Base-by-base conservation (phyloP, 2,113 vertebrate species). In the Eulemur macaco region DNA sequence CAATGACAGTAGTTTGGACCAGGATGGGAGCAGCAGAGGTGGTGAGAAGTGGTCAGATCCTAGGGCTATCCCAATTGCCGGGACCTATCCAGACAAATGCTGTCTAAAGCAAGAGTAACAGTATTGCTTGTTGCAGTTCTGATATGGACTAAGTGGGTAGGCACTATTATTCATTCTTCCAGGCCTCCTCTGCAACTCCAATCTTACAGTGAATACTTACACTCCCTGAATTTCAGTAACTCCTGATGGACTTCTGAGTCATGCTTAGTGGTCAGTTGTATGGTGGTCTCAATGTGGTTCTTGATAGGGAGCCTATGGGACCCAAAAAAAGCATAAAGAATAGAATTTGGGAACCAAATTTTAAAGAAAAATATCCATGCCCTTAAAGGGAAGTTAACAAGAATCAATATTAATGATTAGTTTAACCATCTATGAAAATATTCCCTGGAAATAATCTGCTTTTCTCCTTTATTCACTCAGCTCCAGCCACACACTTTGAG, bases 371-470 rank as follows among this genome's bases (percentile, higher is more conserved):
- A 76, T 6, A 66, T 34, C 4, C 39, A 74, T 13, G 18, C 39
- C 39, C 73, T 81, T 95, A 56, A 95, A 89, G 76, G 8, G 34
- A 74, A 96, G 54, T 85, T 66, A 85, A 58, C 20, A 69, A 96
- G 23, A 78, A 45, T 64, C 39, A 89, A 39, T 31, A 89, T 80
- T 85, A 39, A 64, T 50, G 42, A 86, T 74, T 47, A 92, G 45
- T 77, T 69, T 84, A 88, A 77, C 18, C 77, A 78, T 52, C 73
- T 80, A 73, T 60, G 56, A 73, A 81, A 95, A 86, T 37, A 74
- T 50, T 81, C 34, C 34, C 47, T 80, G 50, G 27, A 89, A 95
- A 88, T 74, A 95, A 86, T 89, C 73, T 80, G 54, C 25, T 81
- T 80, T 13, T 66, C 23, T 50, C 54, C 58, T 93, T 91, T 21